Evolutionary conservation across 2,113 vertebrate genomes (phyloP), one percentile per base, ranked within the genome.

Genomic region (Catharus fuscescens): DNA sequence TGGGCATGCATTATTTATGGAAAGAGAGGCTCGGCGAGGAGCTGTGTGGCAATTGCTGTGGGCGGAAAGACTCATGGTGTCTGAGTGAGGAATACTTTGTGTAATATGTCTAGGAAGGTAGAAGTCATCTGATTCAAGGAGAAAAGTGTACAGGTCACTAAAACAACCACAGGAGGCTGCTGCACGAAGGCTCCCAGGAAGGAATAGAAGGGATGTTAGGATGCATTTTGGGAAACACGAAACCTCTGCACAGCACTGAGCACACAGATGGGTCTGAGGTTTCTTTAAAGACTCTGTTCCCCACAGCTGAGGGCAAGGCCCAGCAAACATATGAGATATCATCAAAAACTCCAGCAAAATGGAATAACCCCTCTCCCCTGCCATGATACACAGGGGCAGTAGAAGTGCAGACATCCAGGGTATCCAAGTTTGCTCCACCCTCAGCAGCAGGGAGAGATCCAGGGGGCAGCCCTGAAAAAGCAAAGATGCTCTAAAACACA

Each of bases 91-190:
- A 93, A 94, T 21, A 66, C 38, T 80, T 96, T 97, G 95, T 96
- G 95, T 81, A 97, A 96, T 95, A 90, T 80, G 88, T 93, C 96
- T 90, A 86, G 91, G 84, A 95, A 96, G 67, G 31, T 60, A 95
- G 57, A 92, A 80, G 74, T 70, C 72, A 78, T 96, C 67, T 56
- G 56, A 62, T 71, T 93, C 57, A 77, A 87, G 80, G 61, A 93
- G 72, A 67, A 95, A 84, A 91, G 62, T 64, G 80, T 80, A 85
- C 52, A 80, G 80, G 83, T 94, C 95, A 93, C 67, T 77, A 47
- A 93, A 94, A 65, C 80, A 88, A 52, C 60, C 5, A 5, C 56
- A 52, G 79, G 64, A 92, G n/a, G 44, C 13, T 84, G 79, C 42
- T 88, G 60, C 64, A 73, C 0, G 1, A 71, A 79, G 65, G 47